Conservation (phyloP, 1,140 invertebrate species). For the Calycopis cecrops region DNA sequence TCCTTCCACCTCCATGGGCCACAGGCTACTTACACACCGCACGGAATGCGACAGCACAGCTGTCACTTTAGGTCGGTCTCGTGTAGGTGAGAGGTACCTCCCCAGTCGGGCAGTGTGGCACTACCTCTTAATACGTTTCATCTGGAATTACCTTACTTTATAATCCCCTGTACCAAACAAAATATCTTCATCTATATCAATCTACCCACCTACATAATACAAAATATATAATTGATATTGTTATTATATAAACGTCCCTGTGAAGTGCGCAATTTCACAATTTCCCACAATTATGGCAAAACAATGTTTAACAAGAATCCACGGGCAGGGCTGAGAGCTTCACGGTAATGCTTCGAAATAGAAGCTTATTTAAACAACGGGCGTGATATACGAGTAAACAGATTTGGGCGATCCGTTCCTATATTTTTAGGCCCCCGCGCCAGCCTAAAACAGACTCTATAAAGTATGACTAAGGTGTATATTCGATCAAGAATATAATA, state of each 20-base stretch:
- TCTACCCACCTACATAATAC: too few relatives aligned
- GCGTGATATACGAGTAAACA: constrained; percentile 71
- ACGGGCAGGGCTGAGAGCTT: constrained; percentile 43
- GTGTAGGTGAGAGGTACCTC: too few relatives aligned
- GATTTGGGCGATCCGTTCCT: constrained; percentile 44
- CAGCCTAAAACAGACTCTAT: constrained; percentile 35
- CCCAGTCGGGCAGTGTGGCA: too few relatives aligned
- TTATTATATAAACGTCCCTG: constrained; percentile 41
- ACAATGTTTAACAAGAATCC: constrained; percentile 55
- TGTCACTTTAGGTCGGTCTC: too few relatives aligned
- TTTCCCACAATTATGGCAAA: constrained; percentile 48
- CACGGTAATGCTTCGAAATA: constrained; percentile 66
- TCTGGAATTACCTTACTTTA: too few relatives aligned
- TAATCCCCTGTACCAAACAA: too few relatives aligned
- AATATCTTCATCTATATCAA: too few relatives aligned
- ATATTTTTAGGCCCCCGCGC: constrained; percentile 38
- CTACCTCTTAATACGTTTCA: too few relatives aligned
- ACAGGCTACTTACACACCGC: too few relatives aligned
- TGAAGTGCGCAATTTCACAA: constrained; percentile 42
- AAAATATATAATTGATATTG: constrained; percentile 19
- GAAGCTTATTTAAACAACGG: constrained; percentile 69
- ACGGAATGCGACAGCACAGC: too few relatives aligned
- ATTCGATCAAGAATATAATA: constrained; percentile 5
- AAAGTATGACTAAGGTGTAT: constrained; percentile 18
- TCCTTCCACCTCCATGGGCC: too few relatives aligned